Evolutionary conservation across 2,888 invertebrate species (phyloP).

Genomic region (Onthophagus sagittarius): DNA sequence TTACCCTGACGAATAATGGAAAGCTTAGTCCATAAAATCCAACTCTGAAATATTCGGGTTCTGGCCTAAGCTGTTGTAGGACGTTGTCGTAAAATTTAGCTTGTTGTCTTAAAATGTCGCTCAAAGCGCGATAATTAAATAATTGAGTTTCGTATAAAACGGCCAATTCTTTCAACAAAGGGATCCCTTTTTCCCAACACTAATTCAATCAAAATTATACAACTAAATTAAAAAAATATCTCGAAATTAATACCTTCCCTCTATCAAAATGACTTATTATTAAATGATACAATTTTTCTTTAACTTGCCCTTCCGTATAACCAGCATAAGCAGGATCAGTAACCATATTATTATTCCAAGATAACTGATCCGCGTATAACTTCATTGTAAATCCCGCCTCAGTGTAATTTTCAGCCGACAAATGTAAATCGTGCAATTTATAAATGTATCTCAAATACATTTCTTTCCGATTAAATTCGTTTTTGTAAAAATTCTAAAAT

Average conservation of each 20-base stretch:
- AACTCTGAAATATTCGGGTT: slow-evolving; percentile 93
- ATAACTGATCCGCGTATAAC: slow-evolving; percentile 86
- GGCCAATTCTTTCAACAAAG: slow-evolving; percentile 85
- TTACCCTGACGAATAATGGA: slow-evolving; percentile 89
- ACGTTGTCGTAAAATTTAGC: slow-evolving; percentile 92
- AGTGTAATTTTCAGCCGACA: slow-evolving; percentile 86
- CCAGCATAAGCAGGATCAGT: slow-evolving; percentile 68
- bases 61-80: slow-evolving; percentile 79
- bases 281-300: slow-evolving; percentile 83
- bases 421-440: slow-evolving; percentile 88
- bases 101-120: slow-evolving; percentile 77
- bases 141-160: slow-evolving; percentile 79
- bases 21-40: slow-evolving; percentile 93
- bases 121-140: slow-evolving; percentile 84
- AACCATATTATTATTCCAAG: slow-evolving; percentile 71
- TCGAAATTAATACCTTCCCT: slow-evolving; percentile 65
- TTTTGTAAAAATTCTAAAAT: slow-evolving; percentile 88
- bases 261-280: slow-evolving; percentile 90
- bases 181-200: slow-evolving; percentile 96
- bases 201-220: slow-evolving; percentile 41
- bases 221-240: slow-evolving; percentile 1
- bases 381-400: slow-evolving; percentile 94
- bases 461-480: slow-evolving; percentile 90
- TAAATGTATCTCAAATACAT: slow-evolving; percentile 96
- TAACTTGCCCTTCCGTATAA: slow-evolving; percentile 83